Evolutionary conservation across 2,797 vertebrate species (phyloP).

Genomic region (Babyrousa celebensis): DNA sequence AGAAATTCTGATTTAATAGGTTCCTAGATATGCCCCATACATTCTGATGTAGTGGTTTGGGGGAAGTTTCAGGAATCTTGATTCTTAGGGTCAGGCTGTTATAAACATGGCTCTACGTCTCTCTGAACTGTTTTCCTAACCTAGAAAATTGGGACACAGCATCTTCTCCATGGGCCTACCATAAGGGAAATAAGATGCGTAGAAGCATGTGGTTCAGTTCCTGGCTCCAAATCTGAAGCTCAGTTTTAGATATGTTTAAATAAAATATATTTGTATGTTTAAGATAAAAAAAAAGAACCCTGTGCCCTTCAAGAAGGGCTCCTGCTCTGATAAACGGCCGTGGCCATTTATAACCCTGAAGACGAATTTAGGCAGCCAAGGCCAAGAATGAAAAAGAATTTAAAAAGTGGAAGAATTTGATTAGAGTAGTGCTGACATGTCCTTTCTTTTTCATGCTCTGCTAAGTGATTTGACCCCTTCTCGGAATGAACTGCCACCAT

Average conservation of each 20-base stretch:
- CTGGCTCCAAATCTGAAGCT: neutral
- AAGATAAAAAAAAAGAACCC: conserved; percentile 33
- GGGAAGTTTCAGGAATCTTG: neutral
- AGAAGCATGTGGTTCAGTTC: neutral
- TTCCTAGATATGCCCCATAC: neutral
- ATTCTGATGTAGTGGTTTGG: conserved; percentile 25
- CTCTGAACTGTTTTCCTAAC: neutral
- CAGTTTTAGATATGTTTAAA: neutral
- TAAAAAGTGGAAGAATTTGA: conserved; percentile 63
- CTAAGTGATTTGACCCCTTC: conserved; percentile 68
- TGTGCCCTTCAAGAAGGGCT: neutral
- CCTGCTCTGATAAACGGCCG: neutral
- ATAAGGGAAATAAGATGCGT: neutral
- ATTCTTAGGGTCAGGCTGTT: neutral
- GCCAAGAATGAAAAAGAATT: conserved; percentile 52
- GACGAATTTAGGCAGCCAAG: conserved; percentile 50
- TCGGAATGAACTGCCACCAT: conserved; percentile 4
- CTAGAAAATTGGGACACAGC: neutral
- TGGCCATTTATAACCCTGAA: conserved; percentile 44
- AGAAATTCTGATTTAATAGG: conserved; percentile 12
- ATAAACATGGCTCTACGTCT: neutral
- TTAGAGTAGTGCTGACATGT: neutral
- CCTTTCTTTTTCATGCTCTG: conserved; percentile 33
- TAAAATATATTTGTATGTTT: neutral
- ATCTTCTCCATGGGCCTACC: neutral